Percentiles rank a stretch among this genome's conserved stretches.
Evolutionary conservation across 2,888 invertebrate genomes (phyloP).

Genomic region (Cerastis leucographa): DNA sequence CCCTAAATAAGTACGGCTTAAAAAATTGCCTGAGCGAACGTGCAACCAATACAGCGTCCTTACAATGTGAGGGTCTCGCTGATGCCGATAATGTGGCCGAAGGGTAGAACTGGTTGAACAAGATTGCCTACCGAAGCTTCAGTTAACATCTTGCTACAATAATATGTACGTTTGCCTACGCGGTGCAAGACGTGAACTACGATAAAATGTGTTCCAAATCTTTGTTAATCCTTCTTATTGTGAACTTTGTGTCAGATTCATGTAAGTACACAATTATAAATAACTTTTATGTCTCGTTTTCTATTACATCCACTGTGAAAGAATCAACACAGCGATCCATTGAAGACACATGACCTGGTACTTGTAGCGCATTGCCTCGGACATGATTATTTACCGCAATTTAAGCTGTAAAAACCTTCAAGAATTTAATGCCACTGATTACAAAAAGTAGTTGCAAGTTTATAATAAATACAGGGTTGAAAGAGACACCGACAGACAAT

Average conservation of each 20-base stretch:
- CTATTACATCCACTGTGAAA: neutral
- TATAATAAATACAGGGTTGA: neutral
- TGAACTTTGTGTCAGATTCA: slow-evolving; percentile 43
- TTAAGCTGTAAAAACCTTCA: neutral
- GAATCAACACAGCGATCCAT: neutral
- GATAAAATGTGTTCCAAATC: slow-evolving; percentile 47
- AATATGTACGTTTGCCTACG: neutral
- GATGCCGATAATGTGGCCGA: neutral
- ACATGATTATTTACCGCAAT: neutral
- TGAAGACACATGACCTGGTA: neutral
- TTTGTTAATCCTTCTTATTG: slow-evolving; percentile 40
- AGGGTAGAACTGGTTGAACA: slow-evolving; percentile 28
- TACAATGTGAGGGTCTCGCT: neutral
- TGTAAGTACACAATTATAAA: slow-evolving; percentile 46
- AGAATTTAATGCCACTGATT: neutral
- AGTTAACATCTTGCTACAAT: neutral
- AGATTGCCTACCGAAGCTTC: neutral
- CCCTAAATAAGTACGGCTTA: no score
- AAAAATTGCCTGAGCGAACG: neutral
- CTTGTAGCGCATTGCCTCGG: neutral
- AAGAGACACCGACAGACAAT: neutral
- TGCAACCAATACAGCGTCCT: neutral
- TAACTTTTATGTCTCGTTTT: neutral
- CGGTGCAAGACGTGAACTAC: neutral
- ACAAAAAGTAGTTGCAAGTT: neutral